Evolutionary conservation across 2,113 vertebrate species (phyloP).

Genomic region (Oncorhynchus gorbuscha): DNA sequence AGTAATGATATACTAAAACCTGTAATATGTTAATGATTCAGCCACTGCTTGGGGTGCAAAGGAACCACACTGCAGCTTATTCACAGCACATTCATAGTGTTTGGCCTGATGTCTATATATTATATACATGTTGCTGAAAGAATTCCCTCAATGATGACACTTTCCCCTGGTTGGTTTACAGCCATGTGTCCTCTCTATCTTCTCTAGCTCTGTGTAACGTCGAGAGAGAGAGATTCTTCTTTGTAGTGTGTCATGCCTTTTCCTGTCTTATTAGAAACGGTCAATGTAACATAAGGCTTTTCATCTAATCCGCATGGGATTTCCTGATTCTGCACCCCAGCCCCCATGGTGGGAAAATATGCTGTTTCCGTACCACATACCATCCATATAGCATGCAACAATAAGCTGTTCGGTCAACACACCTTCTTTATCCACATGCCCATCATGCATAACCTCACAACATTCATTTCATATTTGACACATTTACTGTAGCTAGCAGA

Average conservation of each 20-base stretch:
- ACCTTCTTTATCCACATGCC: not conserved
- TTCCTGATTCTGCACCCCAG: not conserved
- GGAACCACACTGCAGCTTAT: not conserved
- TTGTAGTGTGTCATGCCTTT: not conserved
- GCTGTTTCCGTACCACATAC: not conserved
- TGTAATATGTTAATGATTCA: constrained; percentile 37
- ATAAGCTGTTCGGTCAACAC: not conserved
- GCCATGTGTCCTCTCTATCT: no score
- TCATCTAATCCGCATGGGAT: constrained; percentile 1
- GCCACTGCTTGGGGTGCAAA: not conserved
- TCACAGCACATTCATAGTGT: no score
- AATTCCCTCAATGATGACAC: no score
- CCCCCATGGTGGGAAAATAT: not conserved
- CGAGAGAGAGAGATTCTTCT: no score
- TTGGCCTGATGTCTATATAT: no score
- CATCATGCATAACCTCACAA: not conserved
- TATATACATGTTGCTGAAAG: no score
- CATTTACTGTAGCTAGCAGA: no score
- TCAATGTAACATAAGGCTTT: constrained; percentile 15
- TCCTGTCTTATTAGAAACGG: not conserved
- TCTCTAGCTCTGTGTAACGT: no score
- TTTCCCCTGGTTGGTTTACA: no score
- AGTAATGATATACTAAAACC: constrained; percentile 38
- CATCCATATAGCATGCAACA: not conserved
- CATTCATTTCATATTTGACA: no score